Conservation (phyloP, 1,140 invertebrate genomes). For the Holcopasites calliopsidis region DNA sequence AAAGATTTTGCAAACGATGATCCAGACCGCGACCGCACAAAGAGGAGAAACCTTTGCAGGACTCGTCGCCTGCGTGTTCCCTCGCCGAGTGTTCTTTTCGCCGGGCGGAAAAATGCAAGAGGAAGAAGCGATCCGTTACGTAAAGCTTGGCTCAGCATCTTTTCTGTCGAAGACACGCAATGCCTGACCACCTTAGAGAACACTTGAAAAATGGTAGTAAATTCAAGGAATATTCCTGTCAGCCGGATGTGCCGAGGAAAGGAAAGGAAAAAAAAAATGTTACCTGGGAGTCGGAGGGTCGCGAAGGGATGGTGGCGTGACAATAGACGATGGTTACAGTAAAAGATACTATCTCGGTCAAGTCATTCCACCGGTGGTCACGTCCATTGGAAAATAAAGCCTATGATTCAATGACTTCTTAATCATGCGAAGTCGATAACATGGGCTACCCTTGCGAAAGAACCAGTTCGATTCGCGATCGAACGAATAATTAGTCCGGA, state of each 20-base stretch:
- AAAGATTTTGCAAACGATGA: no score
- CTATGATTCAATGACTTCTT: constrained; percentile 11
- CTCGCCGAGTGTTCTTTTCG: constrained; percentile 28
- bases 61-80: constrained; percentile 34
- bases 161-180: constrained; percentile 47
- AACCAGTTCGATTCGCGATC: constrained; percentile 30
- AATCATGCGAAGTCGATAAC: constrained; percentile 4
- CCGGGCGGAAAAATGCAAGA: neutral
- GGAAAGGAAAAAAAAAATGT: neutral
- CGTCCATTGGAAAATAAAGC: constrained; percentile 3
- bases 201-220: neutral
- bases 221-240: neutral
- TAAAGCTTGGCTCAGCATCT: constrained; percentile 60
- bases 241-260: neutral
- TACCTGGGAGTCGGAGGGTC: neutral
- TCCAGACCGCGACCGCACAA: neutral
- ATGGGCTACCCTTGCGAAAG: constrained; percentile 22
- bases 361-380: no score
- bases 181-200: neutral
- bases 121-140: constrained; percentile 38
- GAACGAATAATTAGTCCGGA: constrained; percentile 33
- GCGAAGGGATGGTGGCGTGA: neutral
- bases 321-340: neutral
- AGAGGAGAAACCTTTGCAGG: constrained; percentile 3
- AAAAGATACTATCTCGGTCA: no score